Base-by-base conservation (phyloP, 2,888 invertebrate species). In the Orthosia gothica region DNA sequence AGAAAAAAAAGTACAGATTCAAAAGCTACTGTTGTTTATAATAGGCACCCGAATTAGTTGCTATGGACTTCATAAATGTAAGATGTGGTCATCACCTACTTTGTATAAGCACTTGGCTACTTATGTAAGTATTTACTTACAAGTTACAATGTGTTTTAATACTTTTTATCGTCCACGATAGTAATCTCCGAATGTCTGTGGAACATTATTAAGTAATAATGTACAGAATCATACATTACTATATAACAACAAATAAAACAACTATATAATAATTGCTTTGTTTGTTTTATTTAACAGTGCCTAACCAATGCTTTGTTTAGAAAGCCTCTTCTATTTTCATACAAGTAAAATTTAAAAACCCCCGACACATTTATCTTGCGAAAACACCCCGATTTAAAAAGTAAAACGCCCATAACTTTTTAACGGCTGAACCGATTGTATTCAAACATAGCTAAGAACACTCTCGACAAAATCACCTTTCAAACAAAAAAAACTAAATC, bases 51-150 rank as follows among this genome's bases (percentile, higher is more conserved):
- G 1, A 20, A 20, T 26, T 20, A 5, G 57, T 58, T 67, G 61
- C n/a, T 62, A 58, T 5, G 54, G n/a, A 52, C n/a, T 32, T 54
- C 26, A 32, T 32, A 3, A 59, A 49, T 32, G 3, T 16, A 40
- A 26, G 18, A 54, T 79, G 45, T 54, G 26, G 18, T 61, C 52
- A 63, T 64, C 18, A n/a, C 13, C 0, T 74, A 77, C 55, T 77
- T 62, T 57, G 20, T 74, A 50, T 23, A 49, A 13, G 18, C 57
- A 57, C 26, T 49, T 71, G 18, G 49, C 26, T 49, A 40, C 23
- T 58, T n/a, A 40, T 40, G 40, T 40, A 40, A 40, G 40, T 40
- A 40, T 40, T 40, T 40, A 40, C 7, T 9, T 40, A 50, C 9
- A 52, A 32, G 5, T 49, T 45, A 78, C 54, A 45, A 20, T 61